These are phyloP conservation scores for Calliscelio sp. DNA, from an alignment of 2,888 invertebrate species.

Conservation along the genomic window DNA sequence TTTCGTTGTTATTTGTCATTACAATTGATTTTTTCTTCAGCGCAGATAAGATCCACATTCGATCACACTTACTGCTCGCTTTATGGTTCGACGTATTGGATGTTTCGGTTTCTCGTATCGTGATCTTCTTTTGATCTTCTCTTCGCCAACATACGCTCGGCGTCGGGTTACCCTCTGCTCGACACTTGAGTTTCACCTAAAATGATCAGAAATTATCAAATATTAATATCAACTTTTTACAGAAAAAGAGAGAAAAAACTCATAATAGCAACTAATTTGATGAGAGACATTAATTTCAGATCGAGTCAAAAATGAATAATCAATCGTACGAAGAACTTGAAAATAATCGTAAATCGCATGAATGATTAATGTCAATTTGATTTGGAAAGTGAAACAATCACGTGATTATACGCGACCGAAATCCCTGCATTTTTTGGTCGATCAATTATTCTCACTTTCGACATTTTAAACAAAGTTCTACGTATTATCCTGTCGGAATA, in stretches of 20 bases:
- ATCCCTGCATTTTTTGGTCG: too few relatives aligned
- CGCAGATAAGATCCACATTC: too few relatives aligned
- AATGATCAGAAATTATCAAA: conserved; percentile 7
- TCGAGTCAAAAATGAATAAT: conserved; percentile 18
- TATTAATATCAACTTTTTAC: too few relatives aligned
- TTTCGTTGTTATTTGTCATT: too few relatives aligned
- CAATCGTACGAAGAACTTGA: neutral
- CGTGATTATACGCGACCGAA: neutral
- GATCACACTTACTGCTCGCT: conserved; percentile 72
- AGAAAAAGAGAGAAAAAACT: too few relatives aligned
- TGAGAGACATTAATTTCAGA: too few relatives aligned
- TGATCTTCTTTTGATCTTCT: conserved; percentile 93
- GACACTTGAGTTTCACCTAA: conserved; percentile 87
- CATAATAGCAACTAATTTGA: too few relatives aligned
- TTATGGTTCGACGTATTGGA: conserved; percentile 73
- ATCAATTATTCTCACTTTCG: conserved; percentile 20
- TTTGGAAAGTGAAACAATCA: neutral
- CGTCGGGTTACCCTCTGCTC: conserved; percentile 92
- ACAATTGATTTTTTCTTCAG: too few relatives aligned
- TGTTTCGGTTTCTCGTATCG: conserved; percentile 89
- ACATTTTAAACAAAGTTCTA: conserved; percentile 8
- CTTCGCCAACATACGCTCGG: conserved; percentile 94
- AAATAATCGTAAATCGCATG: conserved; percentile 8
- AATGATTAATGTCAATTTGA: conserved; percentile 30
- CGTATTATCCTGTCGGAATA: conserved; percentile 9